These are phyloP conservation scores for Sphaeridia pumilis DNA, from an alignment of 2,888 invertebrate genomes.

Conservation along the genomic window DNA sequence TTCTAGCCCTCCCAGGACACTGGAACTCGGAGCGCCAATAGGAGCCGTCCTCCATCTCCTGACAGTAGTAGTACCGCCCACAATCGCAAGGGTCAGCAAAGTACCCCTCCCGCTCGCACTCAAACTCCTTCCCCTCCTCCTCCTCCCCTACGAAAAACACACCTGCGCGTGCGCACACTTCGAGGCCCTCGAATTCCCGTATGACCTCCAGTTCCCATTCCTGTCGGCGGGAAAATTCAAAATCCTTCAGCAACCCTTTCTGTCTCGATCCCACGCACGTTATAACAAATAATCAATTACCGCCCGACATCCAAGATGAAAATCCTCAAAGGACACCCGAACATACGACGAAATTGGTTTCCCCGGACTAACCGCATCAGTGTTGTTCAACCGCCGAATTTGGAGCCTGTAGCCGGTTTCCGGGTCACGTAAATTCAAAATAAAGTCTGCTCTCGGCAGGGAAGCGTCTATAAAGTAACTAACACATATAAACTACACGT, in stretches of 20 bases:
- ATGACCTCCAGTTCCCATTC: slow-evolving; percentile 3
- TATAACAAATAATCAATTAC: no score
- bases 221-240: not conserved
- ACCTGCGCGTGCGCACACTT: not conserved
- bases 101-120: not conserved
- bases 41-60: not conserved
- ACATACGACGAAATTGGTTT: not conserved
- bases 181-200: not conserved
- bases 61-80: slow-evolving; percentile 3
- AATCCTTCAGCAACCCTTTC: no score
- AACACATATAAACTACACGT: no score
- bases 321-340: not conserved
- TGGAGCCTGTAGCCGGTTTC: not conserved
- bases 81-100: slow-evolving; percentile 7
- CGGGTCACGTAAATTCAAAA: not conserved
- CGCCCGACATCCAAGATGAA: not conserved
- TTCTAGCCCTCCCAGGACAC: slow-evolving; percentile 3
- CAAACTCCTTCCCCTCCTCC: not conserved
- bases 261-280: no score
- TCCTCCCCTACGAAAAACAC: not conserved
- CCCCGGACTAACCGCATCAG: not conserved
- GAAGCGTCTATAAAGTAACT: not conserved
- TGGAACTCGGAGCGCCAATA: not conserved
- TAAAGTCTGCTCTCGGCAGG: not conserved
- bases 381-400: not conserved